A percentile compares a stretch with the other conserved stretches of the same genome.
phyloP scores from a whole-genome alignment of 1,140 invertebrate species.

The Neodiprion lecontei region DNA sequence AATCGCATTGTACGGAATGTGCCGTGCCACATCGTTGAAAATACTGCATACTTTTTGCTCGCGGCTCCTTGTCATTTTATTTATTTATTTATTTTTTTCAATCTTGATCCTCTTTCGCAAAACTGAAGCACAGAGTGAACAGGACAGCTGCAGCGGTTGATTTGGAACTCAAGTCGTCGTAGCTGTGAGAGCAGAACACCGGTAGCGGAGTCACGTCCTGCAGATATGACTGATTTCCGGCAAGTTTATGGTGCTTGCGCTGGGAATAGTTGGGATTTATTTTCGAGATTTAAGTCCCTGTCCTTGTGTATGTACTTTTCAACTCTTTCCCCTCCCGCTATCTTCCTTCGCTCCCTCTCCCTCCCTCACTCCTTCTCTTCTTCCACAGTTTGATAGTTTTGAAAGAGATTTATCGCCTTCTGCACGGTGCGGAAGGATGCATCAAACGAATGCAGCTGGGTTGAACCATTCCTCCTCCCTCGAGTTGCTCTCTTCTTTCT shows the following conservation, averaged over 20 bases:
- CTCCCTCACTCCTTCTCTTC: background rate
- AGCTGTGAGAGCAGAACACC: background rate
- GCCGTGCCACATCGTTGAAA: too few species aligned
- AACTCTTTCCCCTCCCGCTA: background rate
- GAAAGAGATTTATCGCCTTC: conserved; percentile 5
- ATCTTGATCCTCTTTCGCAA: background rate
- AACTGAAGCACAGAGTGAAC: background rate
- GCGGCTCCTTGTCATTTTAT: too few species aligned
- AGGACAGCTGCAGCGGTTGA: background rate
- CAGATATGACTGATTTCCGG: conserved; percentile 2
- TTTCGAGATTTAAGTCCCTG: background rate
- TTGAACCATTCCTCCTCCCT: background rate
- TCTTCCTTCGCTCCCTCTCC: background rate
- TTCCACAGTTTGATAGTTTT: background rate
- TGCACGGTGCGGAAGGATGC: background rate
- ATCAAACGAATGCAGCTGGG: conserved; percentile 3
- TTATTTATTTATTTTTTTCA: too few species aligned
- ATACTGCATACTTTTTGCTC: too few species aligned
- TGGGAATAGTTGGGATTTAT: conserved; percentile 5
- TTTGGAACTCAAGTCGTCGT: background rate
- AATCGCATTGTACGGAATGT: too few species aligned
- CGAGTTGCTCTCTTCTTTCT: too few species aligned
- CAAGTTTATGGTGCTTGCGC: background rate
- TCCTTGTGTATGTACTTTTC: background rate
- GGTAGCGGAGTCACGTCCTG: background rate